phyloP scores from a whole-genome alignment of 2,888 invertebrate genomes.

The Plagodis pulveraria region DNA sequence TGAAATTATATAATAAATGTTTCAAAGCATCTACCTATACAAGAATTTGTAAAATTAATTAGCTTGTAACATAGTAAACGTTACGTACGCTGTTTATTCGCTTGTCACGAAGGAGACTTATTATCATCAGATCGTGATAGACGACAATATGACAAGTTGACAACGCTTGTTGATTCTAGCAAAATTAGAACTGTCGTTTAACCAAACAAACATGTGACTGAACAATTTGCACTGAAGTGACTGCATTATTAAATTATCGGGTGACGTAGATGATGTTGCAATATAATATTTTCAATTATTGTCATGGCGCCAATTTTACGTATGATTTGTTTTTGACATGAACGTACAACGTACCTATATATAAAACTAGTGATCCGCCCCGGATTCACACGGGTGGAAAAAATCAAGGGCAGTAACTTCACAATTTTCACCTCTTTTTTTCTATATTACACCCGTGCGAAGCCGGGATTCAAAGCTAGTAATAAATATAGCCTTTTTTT shows the following conservation, averaged over 20 bases:
- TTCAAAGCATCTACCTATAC: no score
- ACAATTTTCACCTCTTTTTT: no score
- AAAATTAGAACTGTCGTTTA: conserved; percentile 36
- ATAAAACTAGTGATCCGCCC: no score
- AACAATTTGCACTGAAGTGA: conserved; percentile 26
- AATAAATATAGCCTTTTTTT: no score
- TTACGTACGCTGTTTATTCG: conserved; percentile 8
- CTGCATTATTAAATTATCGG: conserved; percentile 11
- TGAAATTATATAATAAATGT: no score
- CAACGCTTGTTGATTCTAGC: conserved; percentile 31
- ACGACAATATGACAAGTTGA: conserved; percentile 19
- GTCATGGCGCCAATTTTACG: background rate
- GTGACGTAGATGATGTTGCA: conserved; percentile 3
- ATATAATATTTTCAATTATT: conserved; percentile 11
- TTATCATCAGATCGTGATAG: conserved; percentile 34
- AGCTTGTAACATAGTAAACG: conserved; percentile 14
- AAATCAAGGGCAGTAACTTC: no score
- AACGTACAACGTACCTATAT: no score
- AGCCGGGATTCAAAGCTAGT: no score
- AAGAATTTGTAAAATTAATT: conserved; percentile 10
- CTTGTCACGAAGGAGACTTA: conserved; percentile 22
- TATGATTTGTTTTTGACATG: no score
- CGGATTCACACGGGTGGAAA: no score
- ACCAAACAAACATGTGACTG: conserved; percentile 26
- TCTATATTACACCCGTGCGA: no score